Percentiles rank a stretch among this genome's conserved stretches.
Evolutionary conservation across 1,140 invertebrate species (phyloP).

Genomic region (Agrilus planipennis): DNA sequence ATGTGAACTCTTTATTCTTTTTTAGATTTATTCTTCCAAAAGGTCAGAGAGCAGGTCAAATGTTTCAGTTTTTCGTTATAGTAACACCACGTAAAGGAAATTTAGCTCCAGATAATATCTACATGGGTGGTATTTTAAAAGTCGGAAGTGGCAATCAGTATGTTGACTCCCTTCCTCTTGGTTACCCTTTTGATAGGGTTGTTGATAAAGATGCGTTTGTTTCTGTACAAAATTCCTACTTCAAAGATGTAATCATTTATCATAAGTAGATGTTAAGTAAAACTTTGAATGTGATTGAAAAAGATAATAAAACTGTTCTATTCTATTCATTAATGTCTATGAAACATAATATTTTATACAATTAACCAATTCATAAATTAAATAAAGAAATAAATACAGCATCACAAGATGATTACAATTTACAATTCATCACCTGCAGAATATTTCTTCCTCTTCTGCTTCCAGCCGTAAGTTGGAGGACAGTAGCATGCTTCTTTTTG

Average conservation of each 20-base stretch:
- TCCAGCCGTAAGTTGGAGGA: constrained; percentile 28
- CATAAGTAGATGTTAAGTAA: constrained; percentile 38
- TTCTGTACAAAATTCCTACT: constrained; percentile 53
- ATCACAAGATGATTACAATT: no score
- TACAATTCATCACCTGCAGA: constrained; percentile 34
- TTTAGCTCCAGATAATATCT: constrained; percentile 10
- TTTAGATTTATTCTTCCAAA: constrained; percentile 44
- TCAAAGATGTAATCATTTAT: constrained; percentile 49
- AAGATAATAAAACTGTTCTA: no score
- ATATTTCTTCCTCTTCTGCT: constrained; percentile 38
- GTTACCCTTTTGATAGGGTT: constrained; percentile 34
- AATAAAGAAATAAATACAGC: no score
- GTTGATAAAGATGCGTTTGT: constrained; percentile 31
- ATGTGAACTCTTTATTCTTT: neutral
- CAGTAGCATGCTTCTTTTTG: constrained; percentile 71
- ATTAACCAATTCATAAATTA: no score
- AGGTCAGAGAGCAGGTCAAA: constrained; percentile 49
- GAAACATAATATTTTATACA: no score
- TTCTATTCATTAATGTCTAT: no score
- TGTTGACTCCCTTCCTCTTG: constrained; percentile 21
- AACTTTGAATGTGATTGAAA: no score
- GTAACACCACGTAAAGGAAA: constrained; percentile 40
- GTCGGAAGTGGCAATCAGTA: constrained; percentile 29
- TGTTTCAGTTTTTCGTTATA: constrained; percentile 51
- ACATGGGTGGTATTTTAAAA: constrained; percentile 52